Conservation (phyloP, 2,113 vertebrate genomes). For the Prietella phreatophila region DNA sequence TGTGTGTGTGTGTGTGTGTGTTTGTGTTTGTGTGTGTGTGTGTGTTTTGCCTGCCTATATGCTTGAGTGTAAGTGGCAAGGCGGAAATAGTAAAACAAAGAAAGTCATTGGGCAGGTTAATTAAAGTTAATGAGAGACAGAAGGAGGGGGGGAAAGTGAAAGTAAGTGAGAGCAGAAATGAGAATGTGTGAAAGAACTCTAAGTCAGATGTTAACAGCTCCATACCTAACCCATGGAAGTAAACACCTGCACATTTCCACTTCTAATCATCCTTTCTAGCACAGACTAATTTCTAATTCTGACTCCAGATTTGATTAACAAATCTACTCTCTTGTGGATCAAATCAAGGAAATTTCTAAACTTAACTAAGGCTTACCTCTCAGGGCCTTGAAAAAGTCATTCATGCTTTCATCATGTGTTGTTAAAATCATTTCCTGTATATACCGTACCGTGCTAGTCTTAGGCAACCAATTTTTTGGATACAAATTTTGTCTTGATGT, state of each 20-base stretch:
- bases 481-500: background rate
- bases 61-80: background rate
- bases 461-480: background rate
- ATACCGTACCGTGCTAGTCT: background rate
- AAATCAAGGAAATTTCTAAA: background rate
- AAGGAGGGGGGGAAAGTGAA: constrained; percentile 54
- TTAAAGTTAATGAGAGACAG: constrained; percentile 23
- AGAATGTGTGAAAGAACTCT: background rate
- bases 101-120: constrained; percentile 27
- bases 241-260: background rate
- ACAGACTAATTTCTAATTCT: background rate
- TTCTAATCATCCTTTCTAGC: constrained; percentile 8
- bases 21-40: too few relatives aligned
- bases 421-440: background rate
- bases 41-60: background rate
- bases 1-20: background rate
- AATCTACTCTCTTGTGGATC: background rate
- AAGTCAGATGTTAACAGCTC: constrained; percentile 15
- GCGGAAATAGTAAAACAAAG: background rate
- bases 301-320: background rate
- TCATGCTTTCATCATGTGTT: background rate
- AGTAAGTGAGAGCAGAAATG: constrained; percentile 50
- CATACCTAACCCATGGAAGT: constrained; percentile 4
- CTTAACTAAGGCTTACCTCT: background rate
- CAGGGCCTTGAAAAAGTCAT: background rate